phyloP scores from a whole-genome alignment of 2,888 invertebrate genomes.

The Galerucella pusilla region DNA sequence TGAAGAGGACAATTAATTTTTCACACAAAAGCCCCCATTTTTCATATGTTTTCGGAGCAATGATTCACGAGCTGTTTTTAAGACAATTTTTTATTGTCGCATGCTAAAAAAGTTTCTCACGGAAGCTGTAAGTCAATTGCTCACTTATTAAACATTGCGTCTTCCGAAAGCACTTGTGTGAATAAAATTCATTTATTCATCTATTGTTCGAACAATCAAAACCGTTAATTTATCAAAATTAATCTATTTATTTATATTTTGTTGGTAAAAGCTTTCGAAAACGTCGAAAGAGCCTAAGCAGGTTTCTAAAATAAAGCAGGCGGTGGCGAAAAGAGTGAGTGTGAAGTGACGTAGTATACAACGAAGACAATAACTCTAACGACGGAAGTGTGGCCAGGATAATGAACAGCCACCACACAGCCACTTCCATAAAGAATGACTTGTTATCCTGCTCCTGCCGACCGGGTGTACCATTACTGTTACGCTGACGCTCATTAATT shows the following conservation, averaged over 20 bases:
- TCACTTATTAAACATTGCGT: neutral
- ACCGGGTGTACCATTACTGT: slow-evolving; percentile 33
- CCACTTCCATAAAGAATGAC: slow-evolving; percentile 48
- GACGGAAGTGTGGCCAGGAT: slow-evolving; percentile 46
- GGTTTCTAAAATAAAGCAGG: slow-evolving; percentile 19
- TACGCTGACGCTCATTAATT: slow-evolving; percentile 39
- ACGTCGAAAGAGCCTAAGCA: slow-evolving; percentile 19
- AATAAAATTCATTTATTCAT: too few species aligned
- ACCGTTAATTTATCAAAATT: too few species aligned
- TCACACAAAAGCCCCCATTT: slow-evolving; percentile 11
- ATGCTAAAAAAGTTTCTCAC: slow-evolving; percentile 2
- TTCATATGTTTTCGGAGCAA: slow-evolving; percentile 6
- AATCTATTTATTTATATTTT: too few species aligned
- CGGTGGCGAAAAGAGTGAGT: slow-evolving; percentile 31
- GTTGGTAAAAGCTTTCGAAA: neutral
- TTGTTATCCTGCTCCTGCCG: slow-evolving; percentile 46
- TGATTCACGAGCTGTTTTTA: slow-evolving; percentile 4
- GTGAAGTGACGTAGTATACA: slow-evolving; percentile 40
- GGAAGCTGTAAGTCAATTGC: slow-evolving; percentile 18
- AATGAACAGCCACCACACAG: slow-evolving; percentile 46
- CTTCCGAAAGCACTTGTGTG: too few species aligned
- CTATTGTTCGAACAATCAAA: too few species aligned
- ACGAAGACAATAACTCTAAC: slow-evolving; percentile 47
- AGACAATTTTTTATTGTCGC: slow-evolving; percentile 10
- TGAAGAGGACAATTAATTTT: slow-evolving; percentile 21